Conservation (phyloP, 2,113 vertebrate genomes). For the Rallus limicola region DNA sequence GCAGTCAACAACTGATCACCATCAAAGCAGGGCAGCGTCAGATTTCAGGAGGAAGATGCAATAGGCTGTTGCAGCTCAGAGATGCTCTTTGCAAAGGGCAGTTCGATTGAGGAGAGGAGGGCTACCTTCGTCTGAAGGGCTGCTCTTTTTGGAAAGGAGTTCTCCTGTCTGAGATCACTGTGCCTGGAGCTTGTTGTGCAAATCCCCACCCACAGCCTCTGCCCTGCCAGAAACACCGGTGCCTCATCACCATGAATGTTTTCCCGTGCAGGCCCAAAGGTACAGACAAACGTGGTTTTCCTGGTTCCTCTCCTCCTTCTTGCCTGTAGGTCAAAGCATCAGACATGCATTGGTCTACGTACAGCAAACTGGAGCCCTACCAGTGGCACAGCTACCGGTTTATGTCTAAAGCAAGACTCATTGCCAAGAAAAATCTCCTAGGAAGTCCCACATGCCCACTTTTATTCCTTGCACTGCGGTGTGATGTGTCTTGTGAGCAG, state of each 20-base stretch:
- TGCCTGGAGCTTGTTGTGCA: not conserved
- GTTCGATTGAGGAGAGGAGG: not conserved
- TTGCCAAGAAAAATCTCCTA: slow-evolving; percentile 10
- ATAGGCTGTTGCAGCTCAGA: not conserved
- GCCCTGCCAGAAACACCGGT: slow-evolving; percentile 18
- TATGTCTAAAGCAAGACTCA: not conserved
- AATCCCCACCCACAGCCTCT: not conserved
- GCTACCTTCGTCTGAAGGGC: not conserved
- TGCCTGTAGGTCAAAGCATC: slow-evolving; percentile 32
- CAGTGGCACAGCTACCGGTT: slow-evolving; percentile 15
- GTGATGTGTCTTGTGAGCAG: not conserved
- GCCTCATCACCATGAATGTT: not conserved
- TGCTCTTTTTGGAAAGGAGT: not conserved
- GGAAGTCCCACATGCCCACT: not conserved
- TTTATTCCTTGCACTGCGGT: not conserved
- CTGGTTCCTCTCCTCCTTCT: not conserved
- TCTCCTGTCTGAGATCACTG: not conserved
- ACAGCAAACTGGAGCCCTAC: accelerated
- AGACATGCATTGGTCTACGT: not conserved
- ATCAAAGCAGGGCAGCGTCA: slow-evolving; percentile 3
- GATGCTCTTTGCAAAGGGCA: not conserved
- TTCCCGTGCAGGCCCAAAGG: not conserved
- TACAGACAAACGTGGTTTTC: not conserved
- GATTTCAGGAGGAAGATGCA: slow-evolving; percentile 17
- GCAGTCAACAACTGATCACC: not conserved